Base-by-base conservation (phyloP, 2,888 invertebrate species). In the Gastrophysa polygoni region DNA sequence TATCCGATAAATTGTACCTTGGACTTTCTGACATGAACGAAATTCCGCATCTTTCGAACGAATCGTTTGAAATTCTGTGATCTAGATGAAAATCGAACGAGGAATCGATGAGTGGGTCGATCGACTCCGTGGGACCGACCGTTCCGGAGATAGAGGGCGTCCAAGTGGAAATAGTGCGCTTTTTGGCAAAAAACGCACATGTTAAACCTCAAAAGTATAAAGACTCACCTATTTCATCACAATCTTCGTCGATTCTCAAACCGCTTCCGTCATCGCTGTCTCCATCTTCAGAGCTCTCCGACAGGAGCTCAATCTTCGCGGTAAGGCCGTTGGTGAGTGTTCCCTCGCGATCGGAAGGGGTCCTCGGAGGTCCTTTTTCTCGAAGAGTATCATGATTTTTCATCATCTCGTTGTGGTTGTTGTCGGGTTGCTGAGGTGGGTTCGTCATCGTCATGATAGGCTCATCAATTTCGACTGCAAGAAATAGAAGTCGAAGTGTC, bases 331-430 rank as follows among this genome's bases (percentile, higher is more conserved):
- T 75, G 48, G 58, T 58, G 21, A 72, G 66, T 56, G 75, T 68
- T 43, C 29, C 16, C 43, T 34, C 43, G n/a, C 11, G 8, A 59
- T 77, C 71, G 11, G 43, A n/a, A 28, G 54, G 43, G 20, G 46
- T 59, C 17, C 21, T 48, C 5, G 57, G 62, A 10, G 57, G 57
- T 10, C 64, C 55, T 11, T 67, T 66, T 55, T 68, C 67, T 20
- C 57, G 69, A 10, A 72, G 59, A 18, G 72, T 63, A 49, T 68
- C 59, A 20, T 64, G 59, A 63, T 69, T 61, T 64, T 69, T 67
- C 11, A 70, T 44, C 10, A 74, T 69, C 69, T 78, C 80, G 76
- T 78, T 81, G 75, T 79, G 79, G 71, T 79, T 80, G 52, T 73
- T 72, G 68, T 81, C 80, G 18, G 76, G 66, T 56, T 68, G 68